Conservation (phyloP, 2,888 invertebrate genomes). For the Limnephilus marmoratus region DNA sequence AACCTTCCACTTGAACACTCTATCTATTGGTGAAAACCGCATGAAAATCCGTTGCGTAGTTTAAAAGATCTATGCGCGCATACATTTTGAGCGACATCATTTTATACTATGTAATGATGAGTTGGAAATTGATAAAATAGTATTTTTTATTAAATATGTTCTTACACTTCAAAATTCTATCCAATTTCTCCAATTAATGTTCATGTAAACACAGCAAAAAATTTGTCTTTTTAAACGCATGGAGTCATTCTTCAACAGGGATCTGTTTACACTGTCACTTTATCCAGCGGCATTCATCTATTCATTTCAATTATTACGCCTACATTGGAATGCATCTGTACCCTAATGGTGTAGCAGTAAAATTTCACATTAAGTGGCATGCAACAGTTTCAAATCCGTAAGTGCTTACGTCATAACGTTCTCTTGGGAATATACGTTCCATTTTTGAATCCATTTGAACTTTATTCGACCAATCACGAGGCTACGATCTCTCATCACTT, state of each 20-base stretch:
- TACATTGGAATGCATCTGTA: slow-evolving; percentile 21
- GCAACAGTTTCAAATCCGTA: slow-evolving; percentile 23
- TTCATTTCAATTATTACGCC: slow-evolving; percentile 12
- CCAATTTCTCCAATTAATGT: too few relatives aligned
- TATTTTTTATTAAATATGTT: too few relatives aligned
- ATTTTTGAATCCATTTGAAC: slow-evolving; percentile 38
- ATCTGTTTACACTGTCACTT: background rate
- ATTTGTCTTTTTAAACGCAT: too few relatives aligned
- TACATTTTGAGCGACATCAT: too few relatives aligned
- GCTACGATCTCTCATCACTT: slow-evolving; percentile 20
- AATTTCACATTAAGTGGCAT: slow-evolving; percentile 16
- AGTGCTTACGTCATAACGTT: slow-evolving; percentile 41
- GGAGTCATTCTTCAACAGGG: background rate
- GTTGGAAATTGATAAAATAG: too few relatives aligned
- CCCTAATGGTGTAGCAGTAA: slow-evolving; percentile 23
- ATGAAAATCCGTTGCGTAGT: too few relatives aligned
- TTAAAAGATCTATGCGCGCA: too few relatives aligned
- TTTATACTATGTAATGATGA: too few relatives aligned
- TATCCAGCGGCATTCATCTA: background rate
- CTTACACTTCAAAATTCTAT: too few relatives aligned
- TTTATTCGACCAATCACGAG: slow-evolving; percentile 43
- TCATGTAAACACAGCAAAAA: too few relatives aligned
- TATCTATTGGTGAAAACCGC: too few relatives aligned
- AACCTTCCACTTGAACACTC: too few relatives aligned
- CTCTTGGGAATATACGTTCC: slow-evolving; percentile 31